Base-by-base conservation (phyloP, 2,113 vertebrate species). In the Ellobius talpinus region DNA sequence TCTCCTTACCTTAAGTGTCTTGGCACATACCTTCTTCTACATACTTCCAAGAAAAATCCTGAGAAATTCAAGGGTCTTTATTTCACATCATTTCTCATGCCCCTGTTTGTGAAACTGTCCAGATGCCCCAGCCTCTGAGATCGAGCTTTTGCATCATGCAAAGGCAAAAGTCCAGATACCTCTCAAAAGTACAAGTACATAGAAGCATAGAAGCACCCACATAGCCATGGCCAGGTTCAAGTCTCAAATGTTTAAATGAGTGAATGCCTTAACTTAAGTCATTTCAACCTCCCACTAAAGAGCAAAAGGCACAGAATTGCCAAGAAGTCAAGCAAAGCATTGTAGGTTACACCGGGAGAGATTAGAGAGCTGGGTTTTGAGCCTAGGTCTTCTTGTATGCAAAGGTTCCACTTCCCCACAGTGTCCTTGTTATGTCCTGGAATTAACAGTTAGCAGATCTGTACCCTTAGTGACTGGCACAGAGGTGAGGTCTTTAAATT, bases 211-310 rank as follows among this genome's bases (percentile, higher is more conserved):
- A 26, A 42, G 58, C n/a, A 12, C 65, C 45, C 4, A 73, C 10
- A 68, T 0, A 31, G 50, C 19, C n/a, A 36, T 29, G 5, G 26
- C 65, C 7, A 50, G 39, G 74, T 63, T 63, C 14, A 31, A 50
- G 61, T n/a, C 36, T 74, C 77, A 77, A 70, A 26, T 42, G 50
- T 86, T 86, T 77, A 65, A 79, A 92, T 4, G 70, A 89, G 73
- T n/a, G 42, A 47, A 3, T 11, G n/a, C 45, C 55, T 55, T 79
- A 55, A 58, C 89, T 58, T n/a, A 39, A 63, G 70, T 73, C 39
- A 23, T 39, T 93, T 13, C n/a, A 12, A 42, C 47, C 33, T 87
- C 77, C 4, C 1, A 36, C 24, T 47, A 29, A 45, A 85, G 2
- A 78, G 45, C 45, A 87, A 55, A 94, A 92, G 36, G 50, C 63